Base-by-base conservation (phyloP, 2,797 vertebrate species). In the Alfaro cultratus region DNA sequence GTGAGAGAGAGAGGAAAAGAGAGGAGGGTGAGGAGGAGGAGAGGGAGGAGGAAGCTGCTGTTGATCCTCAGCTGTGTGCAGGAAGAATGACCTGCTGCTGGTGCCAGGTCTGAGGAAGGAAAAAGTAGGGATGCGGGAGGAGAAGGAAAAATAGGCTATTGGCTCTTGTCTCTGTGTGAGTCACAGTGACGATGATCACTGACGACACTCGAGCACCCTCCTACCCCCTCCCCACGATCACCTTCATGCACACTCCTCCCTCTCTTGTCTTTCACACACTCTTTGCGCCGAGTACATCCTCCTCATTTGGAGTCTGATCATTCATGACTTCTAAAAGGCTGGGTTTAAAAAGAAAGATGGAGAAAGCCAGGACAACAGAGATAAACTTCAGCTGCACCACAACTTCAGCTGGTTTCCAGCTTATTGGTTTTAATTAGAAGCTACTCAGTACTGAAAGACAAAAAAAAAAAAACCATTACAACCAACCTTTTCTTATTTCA, bases 161-260 rank as follows among this genome's bases (percentile, higher is more conserved):
- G 55, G 83, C 83, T 88, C 89, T 79, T 74, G 78, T 74, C 87
- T 87, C 74, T 79, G 88, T 91, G 80, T 49, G 91, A 94, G 91
- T 92, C 92, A 91, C 85, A 71, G 87, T 95, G 93, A 95, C 94
- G 94, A 76, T 76, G 80, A 86, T 79, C 68, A 84, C 82, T 94
- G 94, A 95, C 92, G 94, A 92, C 88, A 94, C 74, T 13, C 74
- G 13, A 74, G 13, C 86, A 75, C 71, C 62, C 80, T 11, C 77
- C 45, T 64, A 39, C 80, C 11, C 0, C 23, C 73, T 57, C 72
- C 31, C 75, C 26, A 15, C 76, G 31, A 34, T 46, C 78, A 74
- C 74, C 71, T 79, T 76, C 77, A 80, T 21, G 31, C 70, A 77
- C 73, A 72, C 80, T 36, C 74, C 49, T 67, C 74, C 36, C 57